Conservation (phyloP, 2,797 vertebrate species). For the Sebastes trivittatus region DNA sequence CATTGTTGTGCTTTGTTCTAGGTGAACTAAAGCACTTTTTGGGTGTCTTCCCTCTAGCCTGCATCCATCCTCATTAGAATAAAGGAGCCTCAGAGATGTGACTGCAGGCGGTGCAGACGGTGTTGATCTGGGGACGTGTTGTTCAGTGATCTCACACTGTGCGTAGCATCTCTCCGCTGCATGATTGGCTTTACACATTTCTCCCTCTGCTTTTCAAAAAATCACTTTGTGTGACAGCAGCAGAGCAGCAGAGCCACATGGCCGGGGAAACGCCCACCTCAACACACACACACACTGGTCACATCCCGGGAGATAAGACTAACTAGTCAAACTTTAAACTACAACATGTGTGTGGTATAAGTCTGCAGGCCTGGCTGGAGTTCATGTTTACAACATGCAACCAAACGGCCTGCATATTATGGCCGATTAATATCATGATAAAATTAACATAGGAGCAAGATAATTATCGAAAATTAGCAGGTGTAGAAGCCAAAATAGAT, state of each 20-base stretch:
- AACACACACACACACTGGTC: neutral
- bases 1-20: no score
- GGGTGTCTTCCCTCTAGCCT: no score
- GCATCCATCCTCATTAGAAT: neutral
- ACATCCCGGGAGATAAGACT: conserved; percentile 29
- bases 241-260: conserved; percentile 64
- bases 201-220: conserved; percentile 84
- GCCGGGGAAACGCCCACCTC: conserved; percentile 66
- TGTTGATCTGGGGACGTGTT: conserved; percentile 31
- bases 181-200: conserved; percentile 81
- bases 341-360: neutral
- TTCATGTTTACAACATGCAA: neutral
- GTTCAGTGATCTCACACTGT: conserved; percentile 78
- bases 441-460: neutral
- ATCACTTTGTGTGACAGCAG: conserved; percentile 68
- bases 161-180: conserved; percentile 73
- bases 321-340: neutral
- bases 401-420: neutral
- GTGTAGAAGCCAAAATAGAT: rapidly evolving
- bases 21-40: no score
- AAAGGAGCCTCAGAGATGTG: neutral
- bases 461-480: rapidly evolving
- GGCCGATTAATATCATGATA: neutral
- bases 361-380: neutral
- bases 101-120: neutral